A percentile compares a stretch with the other conserved stretches of the same genome.
Evolutionary conservation across 2,888 invertebrate genomes (phyloP).

Genomic region (Oxyscelio sp.): DNA sequence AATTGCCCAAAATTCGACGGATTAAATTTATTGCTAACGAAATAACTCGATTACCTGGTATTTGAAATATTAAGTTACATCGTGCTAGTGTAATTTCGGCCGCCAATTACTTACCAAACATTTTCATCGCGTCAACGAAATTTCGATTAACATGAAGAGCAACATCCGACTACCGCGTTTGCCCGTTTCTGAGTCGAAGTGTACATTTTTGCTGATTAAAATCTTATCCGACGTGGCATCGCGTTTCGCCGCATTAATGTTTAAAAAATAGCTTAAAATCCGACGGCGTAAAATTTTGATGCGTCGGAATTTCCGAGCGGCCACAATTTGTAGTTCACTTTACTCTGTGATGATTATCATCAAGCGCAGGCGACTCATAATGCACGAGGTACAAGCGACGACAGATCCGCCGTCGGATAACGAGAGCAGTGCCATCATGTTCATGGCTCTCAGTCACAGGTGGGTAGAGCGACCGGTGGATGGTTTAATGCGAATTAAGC

Average conservation of each 20-base stretch:
- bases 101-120: slow-evolving; percentile 65
- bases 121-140: slow-evolving; percentile 67
- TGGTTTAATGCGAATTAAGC: slow-evolving; percentile 73
- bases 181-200: slow-evolving; percentile 12
- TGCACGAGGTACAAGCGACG: slow-evolving; percentile 66
- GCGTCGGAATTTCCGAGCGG: slow-evolving; percentile 42
- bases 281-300: slow-evolving; percentile 55
- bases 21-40: slow-evolving; percentile 34
- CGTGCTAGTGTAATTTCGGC: slow-evolving; percentile 37
- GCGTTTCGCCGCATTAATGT: slow-evolving; percentile 36
- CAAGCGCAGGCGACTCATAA: slow-evolving; percentile 66
- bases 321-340: slow-evolving; percentile 69
- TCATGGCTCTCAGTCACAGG: slow-evolving; percentile 71
- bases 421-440: slow-evolving; percentile 61
- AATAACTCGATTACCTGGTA: slow-evolving; percentile 26
- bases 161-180: slow-evolving; percentile 21
- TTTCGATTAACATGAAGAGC: slow-evolving; percentile 50
- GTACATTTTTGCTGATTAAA: slow-evolving; percentile 60
- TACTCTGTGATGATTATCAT: slow-evolving; percentile 67
- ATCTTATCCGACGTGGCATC: slow-evolving; percentile 46
- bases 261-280: slow-evolving; percentile 53
- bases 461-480: slow-evolving; percentile 66
- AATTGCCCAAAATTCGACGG: slow-evolving; percentile 44
- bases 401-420: slow-evolving; percentile 67
- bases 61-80: slow-evolving; percentile 60